phyloP scores from a whole-genome alignment of 2,113 vertebrate genomes.

The Paradoxurus hermaphroditus region DNA sequence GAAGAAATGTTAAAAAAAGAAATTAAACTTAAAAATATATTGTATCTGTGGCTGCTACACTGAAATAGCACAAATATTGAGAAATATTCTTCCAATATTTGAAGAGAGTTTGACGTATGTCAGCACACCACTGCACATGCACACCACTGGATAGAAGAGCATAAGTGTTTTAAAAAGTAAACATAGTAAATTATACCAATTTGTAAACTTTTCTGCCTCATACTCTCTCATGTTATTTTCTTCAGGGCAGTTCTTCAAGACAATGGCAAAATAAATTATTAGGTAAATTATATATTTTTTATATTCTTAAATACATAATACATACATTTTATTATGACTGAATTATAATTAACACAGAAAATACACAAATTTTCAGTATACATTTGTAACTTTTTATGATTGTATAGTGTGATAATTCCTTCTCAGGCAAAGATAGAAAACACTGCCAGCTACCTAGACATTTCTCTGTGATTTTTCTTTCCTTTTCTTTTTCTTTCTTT shows the following conservation, averaged over 20 bases:
- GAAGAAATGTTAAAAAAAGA: no score
- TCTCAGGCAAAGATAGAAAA: background rate
- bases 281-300: background rate
- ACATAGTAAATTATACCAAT: background rate
- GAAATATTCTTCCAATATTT: background rate
- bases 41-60: background rate
- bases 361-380: background rate
- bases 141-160: background rate
- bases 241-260: background rate
- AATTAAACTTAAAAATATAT: no score
- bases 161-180: background rate
- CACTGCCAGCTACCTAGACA: background rate
- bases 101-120: background rate
- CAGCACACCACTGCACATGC: background rate
- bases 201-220: background rate
- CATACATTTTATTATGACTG: background rate
- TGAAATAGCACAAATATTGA: background rate
- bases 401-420: background rate
- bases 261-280: background rate
- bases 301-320: background rate
- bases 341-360: background rate
- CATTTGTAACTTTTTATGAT: background rate
- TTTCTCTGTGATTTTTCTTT: accelerated
- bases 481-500: no score
- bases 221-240: background rate